A percentile compares a stretch with the other conserved stretches of the same genome.
phyloP scores from a whole-genome alignment of 2,113 vertebrate genomes.

The Mesembrinibis cayennensis region DNA sequence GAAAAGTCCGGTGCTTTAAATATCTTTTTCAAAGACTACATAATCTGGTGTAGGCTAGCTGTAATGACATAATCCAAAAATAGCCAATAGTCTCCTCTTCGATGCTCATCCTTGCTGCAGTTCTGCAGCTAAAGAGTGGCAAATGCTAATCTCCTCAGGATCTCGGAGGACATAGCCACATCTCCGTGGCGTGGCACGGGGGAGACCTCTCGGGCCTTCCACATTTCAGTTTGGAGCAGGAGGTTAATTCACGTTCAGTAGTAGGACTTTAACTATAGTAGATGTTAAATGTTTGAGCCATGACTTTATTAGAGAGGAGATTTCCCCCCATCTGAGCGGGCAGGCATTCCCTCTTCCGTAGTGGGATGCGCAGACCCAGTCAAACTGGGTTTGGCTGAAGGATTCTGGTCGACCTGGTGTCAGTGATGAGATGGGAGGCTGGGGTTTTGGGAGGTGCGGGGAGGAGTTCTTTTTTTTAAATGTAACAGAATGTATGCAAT shows the following conservation, averaged over 20 bases:
- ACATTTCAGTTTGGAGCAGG: neutral
- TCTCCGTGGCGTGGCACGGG: neutral
- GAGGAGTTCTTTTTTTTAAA: neutral
- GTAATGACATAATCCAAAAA: conserved; percentile 62
- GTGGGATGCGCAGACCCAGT: neutral
- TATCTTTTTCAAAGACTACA: conserved; percentile 43
- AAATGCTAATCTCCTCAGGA: conserved; percentile 14
- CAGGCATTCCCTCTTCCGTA: neutral
- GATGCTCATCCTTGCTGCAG: conserved; percentile 29
- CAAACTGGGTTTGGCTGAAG: neutral
- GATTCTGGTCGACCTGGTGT: neutral
- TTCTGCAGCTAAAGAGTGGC: conserved; percentile 3
- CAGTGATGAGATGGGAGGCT: neutral
- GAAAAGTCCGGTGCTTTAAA: conserved; percentile 53
- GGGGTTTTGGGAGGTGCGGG: neutral
- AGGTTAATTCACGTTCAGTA: neutral
- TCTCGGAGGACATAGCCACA: neutral
- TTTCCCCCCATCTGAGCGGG: neutral
- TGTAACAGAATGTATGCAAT: neutral
- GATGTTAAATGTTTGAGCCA: neutral
- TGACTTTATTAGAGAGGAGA: fast-evolving
- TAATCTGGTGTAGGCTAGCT: conserved; percentile 61
- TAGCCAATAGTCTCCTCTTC: conserved; percentile 31
- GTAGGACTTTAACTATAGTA: neutral
- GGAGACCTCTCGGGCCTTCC: neutral